phyloP scores from a whole-genome alignment of 2,888 invertebrate species.

The Erebia aethiops region DNA sequence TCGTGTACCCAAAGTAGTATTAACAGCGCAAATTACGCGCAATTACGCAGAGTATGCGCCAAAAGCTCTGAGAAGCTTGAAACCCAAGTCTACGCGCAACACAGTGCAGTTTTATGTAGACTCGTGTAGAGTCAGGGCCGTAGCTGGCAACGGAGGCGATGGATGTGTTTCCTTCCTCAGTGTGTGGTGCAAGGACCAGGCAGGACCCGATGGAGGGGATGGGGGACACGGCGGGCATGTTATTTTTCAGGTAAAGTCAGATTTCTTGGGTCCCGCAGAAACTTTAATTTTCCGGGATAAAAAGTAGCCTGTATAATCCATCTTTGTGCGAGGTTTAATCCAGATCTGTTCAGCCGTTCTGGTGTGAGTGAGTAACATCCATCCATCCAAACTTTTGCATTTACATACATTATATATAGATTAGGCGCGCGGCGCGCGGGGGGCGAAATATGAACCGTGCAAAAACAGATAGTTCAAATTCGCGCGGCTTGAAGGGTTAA shows the following conservation, averaged over 20 bases:
- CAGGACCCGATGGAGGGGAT: slow-evolving; percentile 98
- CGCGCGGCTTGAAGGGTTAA: too few relatives aligned
- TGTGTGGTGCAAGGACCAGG: slow-evolving; percentile 91
- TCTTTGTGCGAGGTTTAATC: too few relatives aligned
- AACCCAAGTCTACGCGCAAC: slow-evolving; percentile 65
- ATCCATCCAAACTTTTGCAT: neutral
- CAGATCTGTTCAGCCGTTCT: too few relatives aligned
- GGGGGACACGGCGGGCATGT: slow-evolving; percentile 98
- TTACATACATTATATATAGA: too few relatives aligned
- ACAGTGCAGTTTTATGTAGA: slow-evolving; percentile 87
- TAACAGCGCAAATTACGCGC: slow-evolving; percentile 42
- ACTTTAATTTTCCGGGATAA: too few relatives aligned
- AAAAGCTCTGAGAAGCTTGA: slow-evolving; percentile 67
- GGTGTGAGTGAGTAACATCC: too few relatives aligned
- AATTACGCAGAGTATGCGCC: slow-evolving; percentile 59
- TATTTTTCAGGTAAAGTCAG: slow-evolving; percentile 83
- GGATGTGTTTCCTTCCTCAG: slow-evolving; percentile 95
- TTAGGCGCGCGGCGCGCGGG: too few relatives aligned
- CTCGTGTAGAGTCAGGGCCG: slow-evolving; percentile 84
- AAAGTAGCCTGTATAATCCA: too few relatives aligned
- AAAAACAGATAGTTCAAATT: too few relatives aligned
- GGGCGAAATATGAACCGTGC: too few relatives aligned
- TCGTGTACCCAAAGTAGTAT: slow-evolving; percentile 33
- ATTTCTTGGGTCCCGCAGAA: too few relatives aligned
- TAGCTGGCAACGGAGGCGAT: slow-evolving; percentile 96